Evolutionary conservation across 2,888 invertebrate species (phyloP).

Genomic region (Dione juno): DNA sequence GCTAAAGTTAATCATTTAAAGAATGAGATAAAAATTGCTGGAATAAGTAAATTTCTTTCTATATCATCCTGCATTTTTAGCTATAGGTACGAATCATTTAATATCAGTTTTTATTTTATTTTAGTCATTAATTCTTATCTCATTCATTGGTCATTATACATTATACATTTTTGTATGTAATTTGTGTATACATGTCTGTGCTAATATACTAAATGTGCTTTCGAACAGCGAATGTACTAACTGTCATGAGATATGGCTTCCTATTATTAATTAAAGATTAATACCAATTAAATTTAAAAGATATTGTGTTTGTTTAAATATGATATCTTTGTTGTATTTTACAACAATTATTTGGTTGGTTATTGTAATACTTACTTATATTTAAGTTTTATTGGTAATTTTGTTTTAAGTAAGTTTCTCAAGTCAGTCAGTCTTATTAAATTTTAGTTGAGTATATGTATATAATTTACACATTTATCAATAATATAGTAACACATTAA

Average conservation of each 20-base stretch:
- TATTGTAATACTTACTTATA: neutral
- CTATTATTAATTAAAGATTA: neutral
- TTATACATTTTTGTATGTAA: slow-evolving; percentile 9
- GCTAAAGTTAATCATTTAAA: neutral
- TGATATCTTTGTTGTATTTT: neutral
- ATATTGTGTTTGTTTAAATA: neutral
- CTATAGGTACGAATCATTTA: too few species aligned
- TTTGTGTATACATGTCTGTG: slow-evolving; percentile 2
- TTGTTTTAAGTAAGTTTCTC: neutral
- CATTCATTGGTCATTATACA: neutral
- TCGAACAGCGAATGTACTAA: slow-evolving; percentile 7
- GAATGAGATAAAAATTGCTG: neutral
- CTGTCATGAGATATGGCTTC: slow-evolving; percentile 8
- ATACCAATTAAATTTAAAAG: neutral
- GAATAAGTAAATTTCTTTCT: too few species aligned
- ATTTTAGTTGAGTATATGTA: neutral
- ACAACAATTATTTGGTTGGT: neutral
- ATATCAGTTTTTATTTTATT: too few species aligned
- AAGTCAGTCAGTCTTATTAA: slow-evolving; percentile 2
- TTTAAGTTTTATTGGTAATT: neutral
- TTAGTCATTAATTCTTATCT: neutral
- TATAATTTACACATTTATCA: neutral
- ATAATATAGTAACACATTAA: neutral
- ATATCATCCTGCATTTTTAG: too few species aligned
- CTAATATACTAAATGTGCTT: slow-evolving; percentile 7